A percentile compares a stretch with the other conserved stretches of the same genome.
Conservation (phyloP, 2,113 vertebrate species). For the Percina caprodes region DNA sequence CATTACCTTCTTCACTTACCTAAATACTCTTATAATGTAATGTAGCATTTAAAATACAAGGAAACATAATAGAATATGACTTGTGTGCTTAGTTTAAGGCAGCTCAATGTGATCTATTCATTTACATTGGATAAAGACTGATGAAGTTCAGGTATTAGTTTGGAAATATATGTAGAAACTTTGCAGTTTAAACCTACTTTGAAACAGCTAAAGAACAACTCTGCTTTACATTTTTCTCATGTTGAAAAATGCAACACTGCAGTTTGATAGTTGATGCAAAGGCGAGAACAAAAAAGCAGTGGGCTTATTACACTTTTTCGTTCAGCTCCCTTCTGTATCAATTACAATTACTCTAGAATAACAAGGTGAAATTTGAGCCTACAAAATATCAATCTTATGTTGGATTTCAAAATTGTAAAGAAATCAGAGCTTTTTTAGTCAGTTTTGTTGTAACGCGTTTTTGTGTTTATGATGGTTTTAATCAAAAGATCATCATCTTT, state of each 20-base stretch:
- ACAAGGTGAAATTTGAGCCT: constrained; percentile 17
- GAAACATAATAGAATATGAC: neutral
- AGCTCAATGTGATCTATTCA: neutral
- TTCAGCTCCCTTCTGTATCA: neutral
- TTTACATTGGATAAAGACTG: constrained; percentile 4
- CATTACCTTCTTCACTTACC: constrained; percentile 9
- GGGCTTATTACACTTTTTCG: neutral
- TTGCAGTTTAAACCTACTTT: neutral
- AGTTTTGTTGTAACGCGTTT: constrained; percentile 19
- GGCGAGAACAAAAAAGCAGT: neutral
- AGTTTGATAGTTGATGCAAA: constrained; percentile 9
- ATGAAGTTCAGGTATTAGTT: neutral
- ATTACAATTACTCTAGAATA: constrained; percentile 15
- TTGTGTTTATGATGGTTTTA: constrained; percentile 8
- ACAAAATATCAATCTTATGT: neutral
- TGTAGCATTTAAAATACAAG: constrained; percentile 20
- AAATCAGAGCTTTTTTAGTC: constrained; percentile 27
- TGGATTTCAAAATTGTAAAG: constrained; percentile 19
- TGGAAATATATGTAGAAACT: neutral
- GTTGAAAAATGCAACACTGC: constrained; percentile 30
- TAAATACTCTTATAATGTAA: neutral
- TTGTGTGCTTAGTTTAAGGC: constrained; percentile 10
- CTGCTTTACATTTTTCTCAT: constrained; percentile 5
- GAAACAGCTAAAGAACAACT: constrained; percentile 7
- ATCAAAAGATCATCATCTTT: constrained; percentile 5